Conservation (phyloP, 2,797 vertebrate genomes). For the Salarias fasciatus region DNA sequence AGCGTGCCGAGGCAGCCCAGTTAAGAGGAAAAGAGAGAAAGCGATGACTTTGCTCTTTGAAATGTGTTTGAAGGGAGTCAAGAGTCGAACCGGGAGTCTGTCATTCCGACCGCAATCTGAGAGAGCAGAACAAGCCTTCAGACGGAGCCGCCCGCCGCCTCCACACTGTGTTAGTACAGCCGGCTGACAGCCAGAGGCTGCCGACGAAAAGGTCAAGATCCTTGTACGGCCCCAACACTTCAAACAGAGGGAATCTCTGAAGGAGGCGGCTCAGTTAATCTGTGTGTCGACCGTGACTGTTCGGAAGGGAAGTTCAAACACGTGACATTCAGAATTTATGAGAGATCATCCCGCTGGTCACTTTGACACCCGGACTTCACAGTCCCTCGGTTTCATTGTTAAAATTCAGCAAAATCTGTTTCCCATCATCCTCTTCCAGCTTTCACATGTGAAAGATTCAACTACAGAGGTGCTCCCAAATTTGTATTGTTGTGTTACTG, state of each 20-base stretch:
- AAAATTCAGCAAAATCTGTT: not conserved
- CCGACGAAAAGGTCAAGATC: slow-evolving; percentile 61
- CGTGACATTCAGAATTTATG: slow-evolving; percentile 27
- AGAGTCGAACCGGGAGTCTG: not conserved
- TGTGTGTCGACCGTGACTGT: slow-evolving; percentile 31
- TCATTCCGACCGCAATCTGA: not conserved
- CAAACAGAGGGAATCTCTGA: slow-evolving; percentile 60
- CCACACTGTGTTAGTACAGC: slow-evolving; percentile 26
- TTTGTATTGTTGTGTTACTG: slow-evolving; percentile 32
- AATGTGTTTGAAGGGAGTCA: not conserved
- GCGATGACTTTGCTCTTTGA: not conserved
- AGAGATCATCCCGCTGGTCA: slow-evolving; percentile 25
- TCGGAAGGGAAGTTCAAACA: slow-evolving; percentile 38
- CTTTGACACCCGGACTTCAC: slow-evolving; percentile 17
- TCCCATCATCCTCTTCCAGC: not conserved
- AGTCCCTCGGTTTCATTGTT: not conserved
- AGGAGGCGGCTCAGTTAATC: slow-evolving; percentile 43
- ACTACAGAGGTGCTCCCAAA: slow-evolving; percentile 22
- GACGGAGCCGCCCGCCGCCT: not conserved
- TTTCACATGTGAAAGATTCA: slow-evolving; percentile 13
- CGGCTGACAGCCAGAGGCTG: slow-evolving; percentile 36
- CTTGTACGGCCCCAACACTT: slow-evolving; percentile 52
- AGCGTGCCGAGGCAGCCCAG: not conserved
- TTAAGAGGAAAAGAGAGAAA: not conserved
- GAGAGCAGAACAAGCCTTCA: slow-evolving; percentile 16